A percentile compares a stretch with the other conserved stretches of the same genome.
Evolutionary conservation across 1,140 invertebrate genomes (phyloP).

Genomic region (Megalonaias nervosa): DNA sequence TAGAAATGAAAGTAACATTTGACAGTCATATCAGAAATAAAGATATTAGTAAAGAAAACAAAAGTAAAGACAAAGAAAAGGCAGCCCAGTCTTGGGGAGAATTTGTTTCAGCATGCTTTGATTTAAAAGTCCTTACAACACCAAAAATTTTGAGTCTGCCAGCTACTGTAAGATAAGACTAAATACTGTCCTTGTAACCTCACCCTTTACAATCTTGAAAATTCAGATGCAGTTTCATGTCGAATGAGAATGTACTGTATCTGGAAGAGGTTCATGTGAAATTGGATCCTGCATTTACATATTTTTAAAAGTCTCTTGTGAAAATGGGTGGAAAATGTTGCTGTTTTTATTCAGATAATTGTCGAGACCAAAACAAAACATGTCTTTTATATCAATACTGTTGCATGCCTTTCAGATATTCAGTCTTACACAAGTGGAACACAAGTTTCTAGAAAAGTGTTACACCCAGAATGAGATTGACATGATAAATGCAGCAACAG

Average conservation of each 20-base stretch:
- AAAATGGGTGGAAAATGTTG: neutral
- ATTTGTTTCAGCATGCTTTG: conserved; percentile 9
- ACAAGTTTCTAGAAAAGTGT: neutral
- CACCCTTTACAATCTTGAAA: conserved; percentile 8
- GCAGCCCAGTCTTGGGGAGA: neutral
- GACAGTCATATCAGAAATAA: too few species aligned
- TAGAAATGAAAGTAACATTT: too few species aligned
- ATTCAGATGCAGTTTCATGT: neutral
- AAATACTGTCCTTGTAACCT: conserved; percentile 6
- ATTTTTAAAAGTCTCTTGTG: neutral
- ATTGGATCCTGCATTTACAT: neutral
- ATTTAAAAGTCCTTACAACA: conserved; percentile 11
- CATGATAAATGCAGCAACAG: too few species aligned
- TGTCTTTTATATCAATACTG: neutral
- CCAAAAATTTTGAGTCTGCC: neutral
- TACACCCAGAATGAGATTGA: neutral
- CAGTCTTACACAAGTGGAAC: neutral
- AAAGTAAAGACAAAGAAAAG: neutral
- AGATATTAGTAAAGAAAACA: neutral
- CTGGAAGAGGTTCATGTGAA: neutral
- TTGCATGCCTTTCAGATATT: neutral
- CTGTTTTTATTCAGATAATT: conserved; percentile 4
- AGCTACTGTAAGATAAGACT: conserved; percentile 8
- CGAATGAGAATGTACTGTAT: conserved; percentile 6
- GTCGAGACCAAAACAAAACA: conserved; percentile 1